Base-by-base conservation (phyloP, 2,113 vertebrate species). In the Manacus vitellinus region DNA sequence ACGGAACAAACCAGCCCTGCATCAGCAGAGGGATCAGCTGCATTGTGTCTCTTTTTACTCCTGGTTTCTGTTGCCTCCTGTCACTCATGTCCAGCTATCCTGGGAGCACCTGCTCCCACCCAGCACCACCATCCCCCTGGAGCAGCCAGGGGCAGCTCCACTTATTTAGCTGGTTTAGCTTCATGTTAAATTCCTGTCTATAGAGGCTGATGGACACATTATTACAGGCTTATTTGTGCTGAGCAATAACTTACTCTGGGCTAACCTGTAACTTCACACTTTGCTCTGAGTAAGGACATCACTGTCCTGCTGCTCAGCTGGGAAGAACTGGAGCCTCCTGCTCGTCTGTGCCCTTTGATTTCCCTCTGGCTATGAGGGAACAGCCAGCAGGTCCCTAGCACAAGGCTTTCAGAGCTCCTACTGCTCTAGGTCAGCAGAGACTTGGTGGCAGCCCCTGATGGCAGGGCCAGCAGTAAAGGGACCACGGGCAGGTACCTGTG, bases 101-200 rank as follows among this genome's bases (percentile, higher is more conserved):
- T 3, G 0, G n/a, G 79, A 91, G 47, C 0, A 0, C 19, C 39
- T 75, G 56, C 54, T 78, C 66, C 73, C 61, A 77, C 41, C 2
- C 14, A 51, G 83, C 72, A 77, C 18, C 11, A 1, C 61, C 24
- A 33, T 39, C 79, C 63, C 62, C 20, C 80, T 54, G 4, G 2
- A 21, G 72, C 77, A 89, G 65, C 56, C 28, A 65, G 35, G 4
- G 43, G 52, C 46, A 77, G 61, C 52, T 78, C 68, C 33, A 74
- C 39, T 31, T 35, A 70, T 74, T 68, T 39, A 35, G 37, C 12
- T 76, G 56, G 12, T 82, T 61, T 33, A 27, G 41, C 18, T 67
- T 52, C 62, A 62, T 7, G 10, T 61, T 47, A 37, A 92, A 89
- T 52, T 75, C 47, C 65, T 70, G 7, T 30, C 75, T 62, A 21